phyloP scores from a whole-genome alignment of 2,888 invertebrate species.

The Melanotus villosus region DNA sequence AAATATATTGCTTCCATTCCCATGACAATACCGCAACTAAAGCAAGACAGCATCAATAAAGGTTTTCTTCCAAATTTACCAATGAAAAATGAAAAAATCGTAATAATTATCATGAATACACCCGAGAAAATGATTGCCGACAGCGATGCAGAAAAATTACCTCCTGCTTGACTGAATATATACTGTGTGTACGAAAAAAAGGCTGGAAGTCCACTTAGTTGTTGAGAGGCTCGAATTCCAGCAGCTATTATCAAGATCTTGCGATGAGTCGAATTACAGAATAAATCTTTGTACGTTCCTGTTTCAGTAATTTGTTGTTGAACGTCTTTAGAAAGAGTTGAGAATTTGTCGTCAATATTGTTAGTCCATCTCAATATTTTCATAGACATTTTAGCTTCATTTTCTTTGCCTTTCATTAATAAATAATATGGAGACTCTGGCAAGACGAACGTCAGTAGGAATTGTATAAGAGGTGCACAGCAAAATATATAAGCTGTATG shows the following conservation, averaged over 20 bases:
- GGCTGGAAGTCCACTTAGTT: conserved; percentile 57
- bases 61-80: no score
- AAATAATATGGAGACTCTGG: conserved; percentile 71
- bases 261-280: conserved; percentile 57
- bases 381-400: conserved; percentile 56
- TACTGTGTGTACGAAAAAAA: conserved; percentile 59
- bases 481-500: conserved; percentile 71
- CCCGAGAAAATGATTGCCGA: conserved; percentile 57
- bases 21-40: conserved; percentile 48
- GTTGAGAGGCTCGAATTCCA: conserved; percentile 59
- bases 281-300: conserved; percentile 60
- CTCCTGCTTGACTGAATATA: conserved; percentile 60
- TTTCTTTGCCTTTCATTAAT: conserved; percentile 54
- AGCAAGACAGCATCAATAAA: conserved; percentile 54
- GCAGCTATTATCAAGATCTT: conserved; percentile 58
- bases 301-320: conserved; percentile 60
- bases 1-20: conserved; percentile 55
- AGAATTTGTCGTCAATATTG: conserved; percentile 54
- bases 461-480: conserved; percentile 26
- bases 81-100: conserved; percentile 48
- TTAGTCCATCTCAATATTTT: conserved; percentile 46
- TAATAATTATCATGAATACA: conserved; percentile 38
- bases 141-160: conserved; percentile 53
- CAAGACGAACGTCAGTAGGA: conserved; percentile 67
- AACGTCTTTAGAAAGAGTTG: conserved; percentile 55